phyloP scores from a whole-genome alignment of 1,140 invertebrate genomes.

The Diorhabda carinulata region DNA sequence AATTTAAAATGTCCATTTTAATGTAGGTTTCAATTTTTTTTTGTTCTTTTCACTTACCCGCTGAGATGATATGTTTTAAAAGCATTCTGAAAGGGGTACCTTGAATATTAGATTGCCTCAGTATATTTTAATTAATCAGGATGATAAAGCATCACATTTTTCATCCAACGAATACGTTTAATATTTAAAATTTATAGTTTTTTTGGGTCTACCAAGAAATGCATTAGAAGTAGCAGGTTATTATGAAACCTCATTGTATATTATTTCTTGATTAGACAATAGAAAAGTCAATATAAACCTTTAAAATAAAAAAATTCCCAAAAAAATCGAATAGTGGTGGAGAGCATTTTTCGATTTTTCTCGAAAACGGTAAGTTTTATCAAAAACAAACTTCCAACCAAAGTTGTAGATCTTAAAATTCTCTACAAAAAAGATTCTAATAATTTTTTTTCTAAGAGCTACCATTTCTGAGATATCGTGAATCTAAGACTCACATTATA shows the following conservation, averaged over 20 bases:
- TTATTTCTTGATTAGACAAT: neutral
- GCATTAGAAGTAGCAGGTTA: neutral
- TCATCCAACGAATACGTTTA: neutral
- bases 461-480: too few species aligned
- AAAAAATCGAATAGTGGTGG: neutral
- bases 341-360: too few species aligned
- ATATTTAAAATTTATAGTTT: neutral
- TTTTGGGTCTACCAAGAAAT: neutral
- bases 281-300: neutral
- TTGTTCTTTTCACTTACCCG: neutral
- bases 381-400: too few species aligned
- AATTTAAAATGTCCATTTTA: neutral
- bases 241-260: too few species aligned
- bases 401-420: too few species aligned
- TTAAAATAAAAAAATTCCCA: neutral
- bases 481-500: too few species aligned
- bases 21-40: neutral
- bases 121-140: conserved; percentile 1
- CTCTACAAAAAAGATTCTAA: too few species aligned
- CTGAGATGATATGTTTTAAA: neutral
- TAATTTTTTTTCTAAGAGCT: too few species aligned
- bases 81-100: neutral
- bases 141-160: neutral
- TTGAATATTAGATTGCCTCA: neutral
- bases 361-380: too few species aligned